A percentile compares a stretch with the other conserved stretches of the same genome.
Evolutionary conservation across 2,888 invertebrate genomes (phyloP).

Genomic region (Nesidiocoris tenuis): DNA sequence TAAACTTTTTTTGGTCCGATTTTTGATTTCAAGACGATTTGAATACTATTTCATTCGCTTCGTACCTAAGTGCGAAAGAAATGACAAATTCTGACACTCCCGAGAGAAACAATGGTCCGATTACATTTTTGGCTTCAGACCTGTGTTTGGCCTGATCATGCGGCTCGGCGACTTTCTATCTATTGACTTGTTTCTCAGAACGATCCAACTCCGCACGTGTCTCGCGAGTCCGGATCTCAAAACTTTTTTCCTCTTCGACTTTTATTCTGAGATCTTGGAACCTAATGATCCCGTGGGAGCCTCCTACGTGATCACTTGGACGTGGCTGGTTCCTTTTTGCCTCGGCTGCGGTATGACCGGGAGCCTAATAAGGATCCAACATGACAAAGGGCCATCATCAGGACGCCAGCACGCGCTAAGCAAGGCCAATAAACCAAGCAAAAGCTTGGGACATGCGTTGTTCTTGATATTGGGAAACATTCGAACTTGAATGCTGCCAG

Average conservation of each 20-base stretch:
- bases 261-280: not conserved
- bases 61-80: no score
- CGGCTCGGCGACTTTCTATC: not conserved
- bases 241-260: not conserved
- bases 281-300: conserved; percentile 10
- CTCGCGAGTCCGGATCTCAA: not conserved
- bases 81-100: no score
- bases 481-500: no score
- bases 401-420: not conserved
- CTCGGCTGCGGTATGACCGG: not conserved
- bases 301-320: not conserved
- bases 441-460: no score
- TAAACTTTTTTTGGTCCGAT: no score
- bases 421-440: no score
- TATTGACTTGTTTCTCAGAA: not conserved
- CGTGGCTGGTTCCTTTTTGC: not conserved
- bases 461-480: no score
- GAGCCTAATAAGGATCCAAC: conserved; percentile 4
- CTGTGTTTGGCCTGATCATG: no score
- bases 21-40: no score
- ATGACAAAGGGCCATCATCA: not conserved
- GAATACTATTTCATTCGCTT: no score
- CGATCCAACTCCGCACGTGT: not conserved
- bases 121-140: no score
- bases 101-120: no score